A percentile compares a stretch with the other conserved stretches of the same genome.
These are phyloP conservation scores for Zosterops pallidus DNA, from an alignment of 2,113 vertebrate species.

Conservation along the genomic window DNA sequence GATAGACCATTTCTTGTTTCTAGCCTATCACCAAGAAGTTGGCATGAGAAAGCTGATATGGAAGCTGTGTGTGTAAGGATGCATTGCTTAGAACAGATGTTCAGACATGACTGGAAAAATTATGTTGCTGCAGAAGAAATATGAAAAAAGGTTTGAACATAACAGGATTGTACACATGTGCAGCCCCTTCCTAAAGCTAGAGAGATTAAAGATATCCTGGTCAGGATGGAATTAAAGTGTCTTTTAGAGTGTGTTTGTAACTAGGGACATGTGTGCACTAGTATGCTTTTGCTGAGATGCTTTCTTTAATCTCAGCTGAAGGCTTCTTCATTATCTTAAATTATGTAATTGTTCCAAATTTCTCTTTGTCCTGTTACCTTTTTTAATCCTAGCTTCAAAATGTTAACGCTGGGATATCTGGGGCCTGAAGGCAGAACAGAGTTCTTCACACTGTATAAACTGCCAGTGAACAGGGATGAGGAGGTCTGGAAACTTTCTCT, in stretches of 20 bases:
- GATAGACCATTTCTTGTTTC: not conserved
- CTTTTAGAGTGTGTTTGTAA: not conserved
- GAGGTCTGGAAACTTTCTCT: not conserved
- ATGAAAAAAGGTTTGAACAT: not conserved
- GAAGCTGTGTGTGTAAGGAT: not conserved
- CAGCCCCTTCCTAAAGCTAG: not conserved
- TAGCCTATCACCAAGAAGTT: not conserved
- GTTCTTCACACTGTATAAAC: not conserved
- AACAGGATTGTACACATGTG: not conserved
- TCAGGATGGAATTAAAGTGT: not conserved
- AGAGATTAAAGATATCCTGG: not conserved
- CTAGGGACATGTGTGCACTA: not conserved
- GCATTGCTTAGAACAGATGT: fast-evolving
- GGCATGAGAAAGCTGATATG: not conserved
- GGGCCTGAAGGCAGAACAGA: not conserved
- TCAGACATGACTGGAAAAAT: not conserved
- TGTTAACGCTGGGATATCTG: not conserved
- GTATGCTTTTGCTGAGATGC: not conserved
- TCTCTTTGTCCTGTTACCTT: not conserved
- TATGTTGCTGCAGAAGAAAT: not conserved
- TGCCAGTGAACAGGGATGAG: not conserved
- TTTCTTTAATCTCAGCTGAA: not conserved
- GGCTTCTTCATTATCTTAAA: not conserved
- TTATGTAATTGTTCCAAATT: not conserved
- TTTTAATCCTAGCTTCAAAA: not conserved